A percentile compares a stretch with the other conserved stretches of the same genome.
Conservation (phyloP, 2,797 vertebrate genomes). For the Melanogrammus aeglefinus region DNA sequence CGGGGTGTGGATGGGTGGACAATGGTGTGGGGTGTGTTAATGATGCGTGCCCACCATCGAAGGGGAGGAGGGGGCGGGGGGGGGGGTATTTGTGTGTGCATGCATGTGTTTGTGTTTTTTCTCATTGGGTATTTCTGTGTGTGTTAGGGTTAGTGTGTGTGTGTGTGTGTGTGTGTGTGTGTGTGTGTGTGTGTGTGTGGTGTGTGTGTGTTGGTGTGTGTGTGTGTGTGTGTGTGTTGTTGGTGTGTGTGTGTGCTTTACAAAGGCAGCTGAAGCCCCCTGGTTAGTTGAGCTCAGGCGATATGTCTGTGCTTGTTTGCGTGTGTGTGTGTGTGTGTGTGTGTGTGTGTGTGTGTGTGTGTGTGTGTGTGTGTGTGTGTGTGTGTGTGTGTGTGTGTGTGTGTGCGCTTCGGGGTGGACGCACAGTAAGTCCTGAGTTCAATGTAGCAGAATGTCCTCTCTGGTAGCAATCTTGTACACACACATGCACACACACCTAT, state of each 20-base stretch:
- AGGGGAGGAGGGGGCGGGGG: no score
- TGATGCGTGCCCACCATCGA: conserved; percentile 39
- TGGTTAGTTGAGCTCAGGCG: conserved; percentile 45
- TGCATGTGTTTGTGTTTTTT: no score
- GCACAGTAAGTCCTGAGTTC: conserved; percentile 17
- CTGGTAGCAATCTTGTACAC: conserved; percentile 8
- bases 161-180: no score
- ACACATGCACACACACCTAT: conserved; percentile 34
- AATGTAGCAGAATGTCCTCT: conserved; percentile 47
- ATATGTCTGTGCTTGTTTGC: conserved; percentile 30
- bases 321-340: conserved; percentile 27
- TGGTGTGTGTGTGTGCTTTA: conserved; percentile 22
- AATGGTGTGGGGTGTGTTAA: conserved; percentile 43
- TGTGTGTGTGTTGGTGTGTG: no score
- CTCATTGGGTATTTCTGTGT: no score
- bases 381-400: no score
- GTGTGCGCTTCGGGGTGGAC: not conserved
- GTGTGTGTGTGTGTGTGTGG: no score
- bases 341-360: no score
- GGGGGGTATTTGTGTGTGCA: not conserved
- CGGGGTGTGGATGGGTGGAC: conserved; percentile 57
- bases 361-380: no score
- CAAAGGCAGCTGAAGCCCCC: conserved; percentile 66
- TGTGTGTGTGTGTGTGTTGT: not conserved
- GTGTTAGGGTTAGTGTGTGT: no score